phyloP scores from a whole-genome alignment of 2,797 vertebrate genomes.

The Sternotherus odoratus region DNA sequence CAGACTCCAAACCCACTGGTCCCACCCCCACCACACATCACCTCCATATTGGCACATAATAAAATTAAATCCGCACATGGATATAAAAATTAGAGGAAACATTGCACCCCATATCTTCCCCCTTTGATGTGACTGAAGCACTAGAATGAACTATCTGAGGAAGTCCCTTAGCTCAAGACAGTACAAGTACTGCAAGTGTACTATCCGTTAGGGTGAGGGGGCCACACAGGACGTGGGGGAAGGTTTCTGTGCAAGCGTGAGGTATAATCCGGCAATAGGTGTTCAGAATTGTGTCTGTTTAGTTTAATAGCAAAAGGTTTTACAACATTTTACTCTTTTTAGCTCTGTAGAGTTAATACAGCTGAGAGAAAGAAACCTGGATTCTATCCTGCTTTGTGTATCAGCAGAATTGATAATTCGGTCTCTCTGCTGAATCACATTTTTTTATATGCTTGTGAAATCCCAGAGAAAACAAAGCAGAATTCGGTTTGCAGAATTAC shows the following conservation, averaged over 20 bases:
- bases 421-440: not conserved
- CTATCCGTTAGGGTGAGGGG: not conserved
- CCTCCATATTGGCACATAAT: too few species aligned
- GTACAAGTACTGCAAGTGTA: not conserved
- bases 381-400: not conserved
- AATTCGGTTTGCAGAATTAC: constrained; percentile 10
- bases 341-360: not conserved
- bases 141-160: not conserved
- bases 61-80: too few species aligned
- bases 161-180: not conserved
- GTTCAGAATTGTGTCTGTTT: not conserved
- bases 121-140: not conserved
- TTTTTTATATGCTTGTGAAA: not conserved
- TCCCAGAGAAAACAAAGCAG: not conserved
- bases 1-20: too few species aligned
- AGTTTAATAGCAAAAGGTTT: constrained; percentile 16
- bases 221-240: not conserved
- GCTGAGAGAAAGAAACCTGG: constrained; percentile 1
- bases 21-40: too few species aligned
- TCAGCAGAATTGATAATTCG: not conserved
- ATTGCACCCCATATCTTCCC: not conserved
- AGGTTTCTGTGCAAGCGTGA: not conserved
- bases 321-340: not conserved
- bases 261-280: not conserved
- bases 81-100: too few species aligned